Evolutionary conservation across 2,113 vertebrate genomes (phyloP).

Genomic region (Megaceryle maxima): DNA sequence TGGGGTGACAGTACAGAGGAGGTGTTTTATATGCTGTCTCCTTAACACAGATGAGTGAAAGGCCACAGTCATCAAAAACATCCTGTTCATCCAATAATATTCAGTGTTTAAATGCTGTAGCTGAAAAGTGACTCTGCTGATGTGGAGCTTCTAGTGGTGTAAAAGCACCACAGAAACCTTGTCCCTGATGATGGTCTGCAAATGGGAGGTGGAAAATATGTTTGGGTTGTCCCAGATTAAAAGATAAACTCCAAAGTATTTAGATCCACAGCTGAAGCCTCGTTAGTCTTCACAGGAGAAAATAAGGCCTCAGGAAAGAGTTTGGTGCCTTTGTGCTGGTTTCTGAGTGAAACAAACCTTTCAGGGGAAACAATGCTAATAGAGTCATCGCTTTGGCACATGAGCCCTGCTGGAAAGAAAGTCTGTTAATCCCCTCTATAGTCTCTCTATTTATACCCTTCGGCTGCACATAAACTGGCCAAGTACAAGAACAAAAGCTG

Average conservation of each 20-base stretch:
- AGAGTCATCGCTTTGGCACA: conserved; percentile 45
- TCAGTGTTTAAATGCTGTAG: not conserved
- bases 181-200: not conserved
- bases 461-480: conserved; percentile 33
- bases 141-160: not conserved
- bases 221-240: not conserved
- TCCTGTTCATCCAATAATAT: not conserved
- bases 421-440: conserved; percentile 50
- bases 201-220: not conserved
- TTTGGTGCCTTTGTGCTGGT: not conserved
- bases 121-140: not conserved
- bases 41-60: not conserved
- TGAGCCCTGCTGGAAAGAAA: conserved; percentile 25
- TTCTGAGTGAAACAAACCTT: conserved; percentile 36
- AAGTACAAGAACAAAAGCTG: conserved; percentile 58
- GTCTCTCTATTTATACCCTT: conserved; percentile 55
- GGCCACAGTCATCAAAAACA: not conserved
- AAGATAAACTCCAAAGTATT: not conserved
- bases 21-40: not conserved
- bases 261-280: not conserved
- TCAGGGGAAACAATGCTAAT: conserved; percentile 33
- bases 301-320: not conserved
- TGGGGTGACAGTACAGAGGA: not conserved
- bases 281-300: not conserved
- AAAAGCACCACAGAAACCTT: not conserved